phyloP scores from a whole-genome alignment of 1,140 invertebrate species.

The Muscidifurax raptorellus region DNA sequence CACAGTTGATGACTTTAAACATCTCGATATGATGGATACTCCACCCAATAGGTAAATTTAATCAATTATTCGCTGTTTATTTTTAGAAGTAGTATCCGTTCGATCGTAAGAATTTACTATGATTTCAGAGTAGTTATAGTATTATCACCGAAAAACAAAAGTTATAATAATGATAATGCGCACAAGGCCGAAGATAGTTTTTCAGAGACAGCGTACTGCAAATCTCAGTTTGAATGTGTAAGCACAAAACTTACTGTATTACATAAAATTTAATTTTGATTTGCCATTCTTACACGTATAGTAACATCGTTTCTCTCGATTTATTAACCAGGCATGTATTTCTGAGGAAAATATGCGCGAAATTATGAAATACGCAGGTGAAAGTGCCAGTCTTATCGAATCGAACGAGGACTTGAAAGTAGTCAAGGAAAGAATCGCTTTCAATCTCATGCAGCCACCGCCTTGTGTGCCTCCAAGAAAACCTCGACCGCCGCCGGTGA shows the following conservation, averaged over 20 bases:
- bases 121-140: too few relatives aligned
- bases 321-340: not conserved
- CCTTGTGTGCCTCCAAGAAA: constrained; percentile 53
- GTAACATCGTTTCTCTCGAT: too few relatives aligned
- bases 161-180: too few relatives aligned
- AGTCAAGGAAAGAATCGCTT: constrained; percentile 61
- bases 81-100: too few relatives aligned
- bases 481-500: constrained; percentile 39
- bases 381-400: constrained; percentile 59
- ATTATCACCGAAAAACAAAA: too few relatives aligned
- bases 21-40: constrained; percentile 77
- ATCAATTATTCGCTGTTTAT: not conserved
- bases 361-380: constrained; percentile 61
- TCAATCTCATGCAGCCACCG: constrained; percentile 59
- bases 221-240: not conserved
- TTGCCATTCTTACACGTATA: too few relatives aligned
- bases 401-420: constrained; percentile 53
- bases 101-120: too few relatives aligned
- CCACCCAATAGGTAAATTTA: constrained; percentile 79
- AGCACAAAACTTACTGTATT: not conserved
- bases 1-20: constrained; percentile 76
- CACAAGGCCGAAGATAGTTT: too few relatives aligned
- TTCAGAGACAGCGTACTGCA: not conserved
- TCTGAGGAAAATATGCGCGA: constrained; percentile 57
- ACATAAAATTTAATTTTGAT: not conserved